Conservation (phyloP, 2,888 invertebrate genomes). For the Nomada lathburiana region DNA sequence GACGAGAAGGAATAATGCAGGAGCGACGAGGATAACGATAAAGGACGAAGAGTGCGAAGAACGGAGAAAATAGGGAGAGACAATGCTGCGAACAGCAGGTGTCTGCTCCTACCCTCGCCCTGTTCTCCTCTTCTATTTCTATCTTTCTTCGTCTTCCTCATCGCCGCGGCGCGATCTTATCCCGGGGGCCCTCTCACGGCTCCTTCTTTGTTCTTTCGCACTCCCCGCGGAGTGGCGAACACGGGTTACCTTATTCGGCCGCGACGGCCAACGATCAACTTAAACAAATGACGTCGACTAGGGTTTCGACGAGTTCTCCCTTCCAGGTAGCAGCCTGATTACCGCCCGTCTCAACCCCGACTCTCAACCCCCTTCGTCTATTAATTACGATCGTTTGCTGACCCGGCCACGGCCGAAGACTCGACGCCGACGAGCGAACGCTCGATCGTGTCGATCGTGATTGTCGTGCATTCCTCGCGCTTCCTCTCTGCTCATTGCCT, state of each 20-base stretch:
- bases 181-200: slow-evolving; percentile 52
- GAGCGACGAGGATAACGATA: slow-evolving; percentile 18
- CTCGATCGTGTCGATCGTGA: slow-evolving; percentile 67
- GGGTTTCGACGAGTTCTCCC: slow-evolving; percentile 53
- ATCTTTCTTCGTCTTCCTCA: slow-evolving; percentile 41
- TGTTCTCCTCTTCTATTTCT: slow-evolving; percentile 34
- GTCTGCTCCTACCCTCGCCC: slow-evolving; percentile 58
- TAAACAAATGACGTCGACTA: slow-evolving; percentile 76
- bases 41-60: slow-evolving; percentile 8
- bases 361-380: slow-evolving; percentile 61
- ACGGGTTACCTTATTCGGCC: slow-evolving; percentile 76
- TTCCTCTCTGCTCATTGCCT: slow-evolving; percentile 28
- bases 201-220: slow-evolving; percentile 79
- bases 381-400: slow-evolving; percentile 71
- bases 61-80: slow-evolving; percentile 56
- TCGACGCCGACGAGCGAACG: slow-evolving; percentile 25
- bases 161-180: slow-evolving; percentile 56
- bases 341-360: slow-evolving; percentile 60
- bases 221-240: slow-evolving; percentile 72
- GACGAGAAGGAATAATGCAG: slow-evolving; percentile 24
- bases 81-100: slow-evolving; percentile 67
- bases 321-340: slow-evolving; percentile 60
- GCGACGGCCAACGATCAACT: slow-evolving; percentile 69
- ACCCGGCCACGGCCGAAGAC: slow-evolving; percentile 12
- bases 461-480: slow-evolving; percentile 52